Evolutionary conservation across 1,140 invertebrate genomes (phyloP).

Genomic region (Danaus plexippus): DNA sequence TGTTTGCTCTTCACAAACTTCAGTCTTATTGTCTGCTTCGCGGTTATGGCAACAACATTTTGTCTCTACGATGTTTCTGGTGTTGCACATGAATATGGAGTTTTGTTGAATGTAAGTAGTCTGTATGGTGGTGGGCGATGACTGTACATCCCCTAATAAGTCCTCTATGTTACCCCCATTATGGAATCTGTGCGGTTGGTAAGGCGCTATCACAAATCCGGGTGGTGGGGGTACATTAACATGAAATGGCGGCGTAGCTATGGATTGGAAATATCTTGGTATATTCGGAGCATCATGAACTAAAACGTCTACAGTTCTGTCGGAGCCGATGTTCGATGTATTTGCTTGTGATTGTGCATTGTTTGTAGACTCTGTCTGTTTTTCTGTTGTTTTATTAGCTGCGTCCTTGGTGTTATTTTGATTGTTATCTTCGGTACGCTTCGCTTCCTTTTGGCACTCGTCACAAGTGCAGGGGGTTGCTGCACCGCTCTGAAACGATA

Average conservation of each 20-base stretch:
- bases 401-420: slow-evolving; percentile 20
- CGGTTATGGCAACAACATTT: slow-evolving; percentile 57
- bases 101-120: slow-evolving; percentile 61
- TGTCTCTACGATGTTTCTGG: slow-evolving; percentile 56
- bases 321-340: slow-evolving; percentile 30
- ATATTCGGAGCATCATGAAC: slow-evolving; percentile 55
- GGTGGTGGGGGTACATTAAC: slow-evolving; percentile 49
- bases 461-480: slow-evolving; percentile 60
- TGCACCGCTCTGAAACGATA: slow-evolving; percentile 54
- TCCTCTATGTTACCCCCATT: slow-evolving; percentile 67
- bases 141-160: slow-evolving; percentile 59
- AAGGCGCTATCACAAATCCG: slow-evolving; percentile 54
- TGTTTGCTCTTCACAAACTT: slow-evolving; percentile 29
- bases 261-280: slow-evolving; percentile 56
- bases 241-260: slow-evolving; percentile 52
- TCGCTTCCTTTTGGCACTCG: slow-evolving; percentile 50
- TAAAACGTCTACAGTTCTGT: slow-evolving; percentile 56
- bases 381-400: slow-evolving; percentile 15
- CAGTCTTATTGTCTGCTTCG: slow-evolving; percentile 32
- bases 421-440: slow-evolving; percentile 20
- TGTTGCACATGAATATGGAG: slow-evolving; percentile 69
- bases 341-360: slow-evolving; percentile 29
- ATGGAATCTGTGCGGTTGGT: slow-evolving; percentile 53
- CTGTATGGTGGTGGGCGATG: slow-evolving; percentile 46
- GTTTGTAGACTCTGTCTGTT: slow-evolving; percentile 32